Conservation (phyloP, 2,113 vertebrate species). For the Anguilla rostrata region DNA sequence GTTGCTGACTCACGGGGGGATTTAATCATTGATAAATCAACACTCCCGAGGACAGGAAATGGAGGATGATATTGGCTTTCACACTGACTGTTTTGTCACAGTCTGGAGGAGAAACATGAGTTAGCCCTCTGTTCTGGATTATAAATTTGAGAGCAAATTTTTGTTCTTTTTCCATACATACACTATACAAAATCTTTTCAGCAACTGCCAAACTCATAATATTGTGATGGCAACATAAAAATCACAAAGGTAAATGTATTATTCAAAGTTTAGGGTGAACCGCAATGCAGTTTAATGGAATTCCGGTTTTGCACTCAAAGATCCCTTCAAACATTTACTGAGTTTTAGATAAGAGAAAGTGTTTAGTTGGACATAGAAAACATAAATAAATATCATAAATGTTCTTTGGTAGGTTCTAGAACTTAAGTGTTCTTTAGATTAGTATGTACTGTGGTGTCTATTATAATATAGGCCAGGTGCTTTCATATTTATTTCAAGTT, state of each 20-base stretch:
- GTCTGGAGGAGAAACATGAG: neutral
- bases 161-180: neutral
- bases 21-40: neutral
- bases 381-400: neutral
- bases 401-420: neutral
- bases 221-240: neutral
- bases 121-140: neutral
- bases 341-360: neutral
- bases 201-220: neutral
- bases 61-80: neutral
- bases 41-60: neutral
- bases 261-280: neutral
- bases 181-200: neutral
- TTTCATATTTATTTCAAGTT: no score
- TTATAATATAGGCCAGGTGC: no score
- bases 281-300: neutral
- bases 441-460: no score
- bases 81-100: neutral
- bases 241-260: neutral
- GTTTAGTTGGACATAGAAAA: neutral
- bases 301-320: neutral
- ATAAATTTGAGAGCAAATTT: neutral
- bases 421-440: no score
- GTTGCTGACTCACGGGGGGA: neutral
- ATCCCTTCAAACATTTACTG: neutral